Percentiles rank a stretch among this genome's conserved stretches.
phyloP scores from a whole-genome alignment of 2,797 vertebrate species.

The Hozukius guyotensis region DNA sequence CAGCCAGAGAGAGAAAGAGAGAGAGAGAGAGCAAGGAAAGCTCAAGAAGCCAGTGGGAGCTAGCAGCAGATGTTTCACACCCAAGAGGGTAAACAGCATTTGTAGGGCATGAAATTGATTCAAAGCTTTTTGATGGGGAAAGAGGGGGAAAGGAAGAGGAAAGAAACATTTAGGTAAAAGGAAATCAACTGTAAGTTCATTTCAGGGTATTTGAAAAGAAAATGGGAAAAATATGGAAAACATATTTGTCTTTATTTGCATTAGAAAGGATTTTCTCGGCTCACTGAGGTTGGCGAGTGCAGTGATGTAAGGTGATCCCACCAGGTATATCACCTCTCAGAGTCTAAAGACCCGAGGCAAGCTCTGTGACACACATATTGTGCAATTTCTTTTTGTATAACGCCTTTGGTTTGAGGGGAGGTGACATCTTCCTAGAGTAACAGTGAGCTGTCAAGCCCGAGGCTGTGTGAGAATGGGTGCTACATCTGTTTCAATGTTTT shows the following conservation, averaged over 20 bases:
- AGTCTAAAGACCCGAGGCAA: conserved; percentile 35
- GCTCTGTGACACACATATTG: conserved; percentile 58
- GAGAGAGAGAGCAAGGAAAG: conserved; percentile 4
- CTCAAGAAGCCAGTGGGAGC: conserved; percentile 53
- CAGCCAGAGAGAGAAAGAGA: neutral
- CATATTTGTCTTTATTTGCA: conserved; percentile 12
- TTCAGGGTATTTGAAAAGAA: conserved; percentile 46
- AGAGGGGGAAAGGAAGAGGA: conserved; percentile 33
- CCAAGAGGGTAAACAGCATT: conserved; percentile 81
- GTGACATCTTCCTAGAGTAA: conserved; percentile 58
- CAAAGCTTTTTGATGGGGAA: conserved; percentile 72
- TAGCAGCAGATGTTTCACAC: conserved; percentile 76
- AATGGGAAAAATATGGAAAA: neutral
- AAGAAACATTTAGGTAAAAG: conserved; percentile 50
- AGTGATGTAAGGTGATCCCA: conserved; percentile 38
- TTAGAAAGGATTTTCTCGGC: neutral
- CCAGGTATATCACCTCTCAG: conserved; percentile 52
- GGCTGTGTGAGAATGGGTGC: conserved; percentile 40
- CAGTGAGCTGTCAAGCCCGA: conserved; percentile 53
- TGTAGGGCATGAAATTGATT: conserved; percentile 83
- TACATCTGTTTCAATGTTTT: conserved; percentile 25
- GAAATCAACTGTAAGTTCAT: conserved; percentile 49
- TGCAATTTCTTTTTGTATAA: conserved; percentile 32
- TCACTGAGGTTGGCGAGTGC: neutral
- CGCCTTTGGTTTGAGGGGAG: conserved; percentile 57